These are phyloP conservation scores for Ophion obscuratus DNA, from an alignment of 2,888 invertebrate genomes.

Conservation along the genomic window DNA sequence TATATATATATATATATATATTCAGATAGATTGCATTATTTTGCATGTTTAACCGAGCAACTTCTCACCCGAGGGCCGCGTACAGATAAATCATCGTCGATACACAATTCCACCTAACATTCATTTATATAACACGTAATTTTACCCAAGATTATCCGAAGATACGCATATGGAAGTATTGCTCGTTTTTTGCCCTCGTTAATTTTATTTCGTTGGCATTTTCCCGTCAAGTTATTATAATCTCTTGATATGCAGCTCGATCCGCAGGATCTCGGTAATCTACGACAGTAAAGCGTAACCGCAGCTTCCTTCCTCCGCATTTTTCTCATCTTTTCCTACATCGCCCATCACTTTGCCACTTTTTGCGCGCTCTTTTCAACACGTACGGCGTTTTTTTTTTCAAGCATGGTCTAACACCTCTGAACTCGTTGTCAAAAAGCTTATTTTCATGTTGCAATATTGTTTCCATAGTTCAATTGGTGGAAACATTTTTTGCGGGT, in stretches of 20 bases:
- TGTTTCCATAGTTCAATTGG: too few species aligned
- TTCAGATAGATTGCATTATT: not conserved
- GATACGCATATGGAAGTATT: slow-evolving; percentile 18
- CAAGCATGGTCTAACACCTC: slow-evolving; percentile 39
- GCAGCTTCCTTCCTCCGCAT: slow-evolving; percentile 61
- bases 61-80: not conserved
- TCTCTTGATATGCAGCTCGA: slow-evolving; percentile 25
- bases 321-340: slow-evolving; percentile 26
- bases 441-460: not conserved
- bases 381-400: not conserved
- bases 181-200: slow-evolving; percentile 18
- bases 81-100: not conserved
- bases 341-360: slow-evolving; percentile 45
- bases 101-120: not conserved
- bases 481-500: too few species aligned
- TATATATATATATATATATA: not conserved
- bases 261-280: slow-evolving; percentile 52
- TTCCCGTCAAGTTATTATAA: not conserved
- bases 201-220: slow-evolving; percentile 37
- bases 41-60: not conserved
- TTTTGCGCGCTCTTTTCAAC: slow-evolving; percentile 59
- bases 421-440: not conserved
- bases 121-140: slow-evolving; percentile 22
- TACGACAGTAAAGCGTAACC: slow-evolving; percentile 40
- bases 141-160: slow-evolving; percentile 27